Evolutionary conservation across 2,113 vertebrate species (phyloP).

Genomic region (Meles meles): DNA sequence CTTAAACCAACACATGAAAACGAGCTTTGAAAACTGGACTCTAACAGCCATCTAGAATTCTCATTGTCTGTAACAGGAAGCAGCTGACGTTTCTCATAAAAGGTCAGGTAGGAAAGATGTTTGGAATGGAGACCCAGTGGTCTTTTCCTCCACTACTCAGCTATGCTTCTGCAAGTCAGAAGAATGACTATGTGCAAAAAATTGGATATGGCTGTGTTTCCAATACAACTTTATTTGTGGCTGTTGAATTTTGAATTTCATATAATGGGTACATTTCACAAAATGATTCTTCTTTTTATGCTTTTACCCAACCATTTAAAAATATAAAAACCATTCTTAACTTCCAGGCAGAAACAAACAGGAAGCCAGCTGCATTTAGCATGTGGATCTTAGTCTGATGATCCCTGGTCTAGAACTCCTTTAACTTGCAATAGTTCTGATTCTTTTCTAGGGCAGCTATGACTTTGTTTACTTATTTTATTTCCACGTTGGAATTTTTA

Average conservation of each 20-base stretch:
- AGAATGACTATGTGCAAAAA: background rate
- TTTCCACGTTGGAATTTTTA: background rate
- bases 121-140: background rate
- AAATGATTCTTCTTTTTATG: background rate
- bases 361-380: background rate
- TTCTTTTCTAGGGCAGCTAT: too few species aligned
- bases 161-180: background rate
- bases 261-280: background rate
- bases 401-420: background rate
- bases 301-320: background rate
- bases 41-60: background rate
- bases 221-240: background rate
- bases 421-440: background rate
- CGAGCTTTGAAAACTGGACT: background rate
- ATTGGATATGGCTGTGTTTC: background rate
- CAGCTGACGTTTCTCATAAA: fast-evolving
- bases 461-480: background rate
- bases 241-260: background rate
- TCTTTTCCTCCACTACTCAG: background rate
- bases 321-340: background rate
- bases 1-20: background rate
- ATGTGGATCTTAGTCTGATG: background rate
- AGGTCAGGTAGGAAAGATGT: too few species aligned
- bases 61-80: background rate
- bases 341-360: too few species aligned